These are phyloP conservation scores for Pocillopora meandrina DNA, from an alignment of 92 coral and sea anemone genomes.

Conservation along the genomic window DNA sequence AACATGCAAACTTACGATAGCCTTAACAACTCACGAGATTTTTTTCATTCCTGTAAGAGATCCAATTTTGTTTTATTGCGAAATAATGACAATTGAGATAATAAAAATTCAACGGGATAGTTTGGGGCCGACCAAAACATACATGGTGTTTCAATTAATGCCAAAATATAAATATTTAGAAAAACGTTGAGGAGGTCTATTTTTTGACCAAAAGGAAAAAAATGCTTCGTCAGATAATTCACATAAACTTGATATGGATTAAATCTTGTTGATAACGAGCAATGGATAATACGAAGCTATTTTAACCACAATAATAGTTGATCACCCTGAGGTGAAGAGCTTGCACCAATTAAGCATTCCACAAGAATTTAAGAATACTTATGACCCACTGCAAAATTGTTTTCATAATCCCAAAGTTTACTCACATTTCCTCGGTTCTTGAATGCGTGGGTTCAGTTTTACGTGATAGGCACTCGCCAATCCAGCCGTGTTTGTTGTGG, in stretches of 20 bases:
- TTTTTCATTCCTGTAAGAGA: too few relatives aligned
- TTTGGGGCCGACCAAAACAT: too few relatives aligned
- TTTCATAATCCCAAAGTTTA: neutral
- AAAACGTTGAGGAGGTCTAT: slow-evolving; percentile 4
- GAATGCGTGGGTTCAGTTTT: neutral
- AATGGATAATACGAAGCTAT: too few relatives aligned
- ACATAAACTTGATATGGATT: neutral
- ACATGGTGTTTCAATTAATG: neutral
- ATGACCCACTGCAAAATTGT: neutral
- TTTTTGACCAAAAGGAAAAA: neutral
- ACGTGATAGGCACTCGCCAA: neutral
- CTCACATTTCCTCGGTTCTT: neutral
- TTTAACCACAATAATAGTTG: too few relatives aligned
- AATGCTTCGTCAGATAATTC: neutral
- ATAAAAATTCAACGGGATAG: too few relatives aligned
- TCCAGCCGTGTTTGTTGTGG: slow-evolving; percentile 16
- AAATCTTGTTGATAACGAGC: neutral
- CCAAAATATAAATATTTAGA: slow-evolving; percentile 8
- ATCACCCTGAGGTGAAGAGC: too few relatives aligned
- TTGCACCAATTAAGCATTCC: too few relatives aligned
- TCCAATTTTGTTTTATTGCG: too few relatives aligned
- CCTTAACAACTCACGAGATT: too few relatives aligned
- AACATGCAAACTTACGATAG: too few relatives aligned
- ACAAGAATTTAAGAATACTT: too few relatives aligned
- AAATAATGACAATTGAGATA: too few relatives aligned